These are phyloP conservation scores for Drosophila orosa DNA, from an alignment of 1,140 invertebrate species.

Conservation along the genomic window DNA sequence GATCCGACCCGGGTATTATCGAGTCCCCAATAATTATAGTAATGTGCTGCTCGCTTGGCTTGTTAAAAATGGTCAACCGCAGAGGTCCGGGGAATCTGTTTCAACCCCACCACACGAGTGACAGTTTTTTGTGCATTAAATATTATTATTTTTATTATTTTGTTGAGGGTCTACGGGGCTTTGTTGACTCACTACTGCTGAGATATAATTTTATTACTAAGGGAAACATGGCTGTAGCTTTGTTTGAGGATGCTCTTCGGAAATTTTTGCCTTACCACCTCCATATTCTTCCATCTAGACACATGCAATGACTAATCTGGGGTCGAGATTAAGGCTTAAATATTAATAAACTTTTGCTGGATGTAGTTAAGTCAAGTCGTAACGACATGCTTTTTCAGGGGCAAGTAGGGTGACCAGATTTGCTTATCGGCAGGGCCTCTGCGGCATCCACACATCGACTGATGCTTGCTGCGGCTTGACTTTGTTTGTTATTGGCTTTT, in stretches of 20 bases:
- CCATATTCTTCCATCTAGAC: neutral
- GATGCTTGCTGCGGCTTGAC: slow-evolving; percentile 3
- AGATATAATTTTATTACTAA: too few species aligned
- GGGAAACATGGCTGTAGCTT: too few species aligned
- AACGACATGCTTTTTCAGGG: neutral
- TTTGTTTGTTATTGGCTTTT: slow-evolving; percentile 5
- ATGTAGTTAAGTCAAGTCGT: neutral
- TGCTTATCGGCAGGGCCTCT: slow-evolving; percentile 16
- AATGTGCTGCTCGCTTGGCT: slow-evolving; percentile 20
- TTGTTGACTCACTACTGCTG: too few species aligned
- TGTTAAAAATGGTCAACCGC: slow-evolving; percentile 45
- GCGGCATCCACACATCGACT: slow-evolving; percentile 30
- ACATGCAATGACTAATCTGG: neutral
- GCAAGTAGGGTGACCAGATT: slow-evolving; percentile 3
- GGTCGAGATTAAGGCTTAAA: neutral
- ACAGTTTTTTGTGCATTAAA: slow-evolving; percentile 19
- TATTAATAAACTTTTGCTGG: neutral
- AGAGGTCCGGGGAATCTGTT: slow-evolving; percentile 23
- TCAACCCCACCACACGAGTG: slow-evolving; percentile 14
- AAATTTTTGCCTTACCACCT: too few species aligned
- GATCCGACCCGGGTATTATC: slow-evolving; percentile 7
- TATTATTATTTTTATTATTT: neutral
- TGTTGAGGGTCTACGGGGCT: neutral
- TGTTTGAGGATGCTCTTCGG: too few species aligned
- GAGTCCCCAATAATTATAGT: slow-evolving; percentile 18